These are phyloP conservation scores for Atherinomorus stipes DNA, from an alignment of 2,113 vertebrate genomes.

Conservation along the genomic window DNA sequence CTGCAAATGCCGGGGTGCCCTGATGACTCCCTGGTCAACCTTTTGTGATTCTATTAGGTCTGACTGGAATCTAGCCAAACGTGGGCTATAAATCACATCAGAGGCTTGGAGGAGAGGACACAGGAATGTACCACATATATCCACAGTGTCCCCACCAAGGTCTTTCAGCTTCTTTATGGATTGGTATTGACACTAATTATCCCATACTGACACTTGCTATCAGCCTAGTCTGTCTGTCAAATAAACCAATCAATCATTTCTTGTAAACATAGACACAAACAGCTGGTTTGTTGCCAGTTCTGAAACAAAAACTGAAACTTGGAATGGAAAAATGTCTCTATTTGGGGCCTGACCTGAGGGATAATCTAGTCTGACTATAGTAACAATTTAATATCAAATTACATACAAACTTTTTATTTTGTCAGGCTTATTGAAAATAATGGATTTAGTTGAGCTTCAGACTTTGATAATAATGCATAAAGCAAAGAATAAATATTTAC, in stretches of 20 bases:
- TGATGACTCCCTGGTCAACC: constrained; percentile 27
- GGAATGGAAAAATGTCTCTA: constrained; percentile 1
- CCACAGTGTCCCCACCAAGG: constrained; percentile 29
- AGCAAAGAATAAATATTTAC: too few species aligned
- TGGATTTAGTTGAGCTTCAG: too few species aligned
- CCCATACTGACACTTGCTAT: not conserved
- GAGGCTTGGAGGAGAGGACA: constrained; percentile 24
- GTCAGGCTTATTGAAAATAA: too few species aligned
- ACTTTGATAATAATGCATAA: too few species aligned
- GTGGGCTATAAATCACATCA: constrained; percentile 65
- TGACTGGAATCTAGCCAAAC: constrained; percentile 58
- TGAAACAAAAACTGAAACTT: not conserved
- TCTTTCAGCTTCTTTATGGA: constrained; percentile 23
- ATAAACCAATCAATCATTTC: not conserved
- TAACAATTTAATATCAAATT: not conserved
- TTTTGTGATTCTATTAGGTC: constrained; percentile 52
- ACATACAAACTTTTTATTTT: too few species aligned
- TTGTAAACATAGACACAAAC: not conserved
- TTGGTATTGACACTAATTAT: constrained; percentile 21
- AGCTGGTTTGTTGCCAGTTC: not conserved
- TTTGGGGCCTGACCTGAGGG: constrained; percentile 31
- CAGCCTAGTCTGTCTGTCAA: not conserved
- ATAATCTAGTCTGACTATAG: constrained; percentile 2
- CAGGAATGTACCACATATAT: constrained; percentile 19
- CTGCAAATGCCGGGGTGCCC: constrained; percentile 2